Evolutionary conservation across 1,140 invertebrate genomes (phyloP).

Genomic region (Drosophila sulfurigaster): DNA sequence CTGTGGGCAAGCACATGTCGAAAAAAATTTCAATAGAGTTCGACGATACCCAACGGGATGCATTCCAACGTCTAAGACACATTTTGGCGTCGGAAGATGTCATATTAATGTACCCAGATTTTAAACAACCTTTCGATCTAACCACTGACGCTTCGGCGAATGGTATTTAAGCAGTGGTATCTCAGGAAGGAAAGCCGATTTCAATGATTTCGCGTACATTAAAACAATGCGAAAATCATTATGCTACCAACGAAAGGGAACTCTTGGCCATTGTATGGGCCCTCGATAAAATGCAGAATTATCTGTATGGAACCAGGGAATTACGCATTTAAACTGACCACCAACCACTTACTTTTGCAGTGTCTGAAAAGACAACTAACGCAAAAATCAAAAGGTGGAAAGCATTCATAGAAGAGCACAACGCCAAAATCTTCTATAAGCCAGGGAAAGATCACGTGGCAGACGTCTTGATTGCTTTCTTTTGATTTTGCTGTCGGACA

Average conservation of each 20-base stretch:
- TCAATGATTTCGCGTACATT: neutral
- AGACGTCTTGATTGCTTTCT: too few relatives aligned
- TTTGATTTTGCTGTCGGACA: too few relatives aligned
- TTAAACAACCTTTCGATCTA: neutral
- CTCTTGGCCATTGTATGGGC: neutral
- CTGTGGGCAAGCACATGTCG: too few relatives aligned
- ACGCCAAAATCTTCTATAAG: too few relatives aligned
- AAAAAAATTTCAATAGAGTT: too few relatives aligned
- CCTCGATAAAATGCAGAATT: neutral
- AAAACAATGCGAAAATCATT: neutral
- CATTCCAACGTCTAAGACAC: neutral
- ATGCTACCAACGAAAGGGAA: neutral
- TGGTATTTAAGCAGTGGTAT: neutral
- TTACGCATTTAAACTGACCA: neutral
- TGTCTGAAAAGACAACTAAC: too few relatives aligned
- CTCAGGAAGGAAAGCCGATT: neutral
- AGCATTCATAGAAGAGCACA: too few relatives aligned
- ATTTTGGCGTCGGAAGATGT: neutral
- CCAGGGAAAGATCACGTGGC: too few relatives aligned
- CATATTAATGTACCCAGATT: neutral
- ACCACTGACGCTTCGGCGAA: neutral
- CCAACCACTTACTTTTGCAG: too few relatives aligned
- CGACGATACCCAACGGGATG: neutral
- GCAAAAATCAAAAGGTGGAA: too few relatives aligned
- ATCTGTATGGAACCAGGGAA: neutral